Conservation (phyloP, 2,113 vertebrate genomes). For the Silurus asotus region DNA sequence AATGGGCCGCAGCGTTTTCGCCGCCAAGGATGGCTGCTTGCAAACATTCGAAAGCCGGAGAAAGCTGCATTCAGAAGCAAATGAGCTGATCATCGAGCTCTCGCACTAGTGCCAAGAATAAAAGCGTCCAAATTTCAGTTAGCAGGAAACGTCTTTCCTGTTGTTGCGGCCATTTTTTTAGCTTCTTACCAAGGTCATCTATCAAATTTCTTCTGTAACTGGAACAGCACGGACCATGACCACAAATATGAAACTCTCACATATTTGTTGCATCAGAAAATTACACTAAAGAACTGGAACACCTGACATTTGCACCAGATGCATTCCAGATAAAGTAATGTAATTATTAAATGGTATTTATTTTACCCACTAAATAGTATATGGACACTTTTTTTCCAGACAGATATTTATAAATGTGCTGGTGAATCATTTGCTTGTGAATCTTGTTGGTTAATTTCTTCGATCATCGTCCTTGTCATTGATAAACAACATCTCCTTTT, state of each 20-base stretch:
- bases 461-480: no score
- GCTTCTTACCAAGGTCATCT: background rate
- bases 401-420: no score
- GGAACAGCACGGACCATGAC: background rate
- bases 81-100: slow-evolving; percentile 13
- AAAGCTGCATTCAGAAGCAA: slow-evolving; percentile 32
- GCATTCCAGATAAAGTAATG: no score
- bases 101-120: background rate
- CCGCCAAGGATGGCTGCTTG: background rate
- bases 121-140: background rate
- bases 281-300: background rate
- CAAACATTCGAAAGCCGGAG: slow-evolving; percentile 14
- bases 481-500: no score
- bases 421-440: no score
- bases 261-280: background rate
- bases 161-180: background rate
- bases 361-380: no score
- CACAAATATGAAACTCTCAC: background rate
- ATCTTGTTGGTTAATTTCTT: no score
- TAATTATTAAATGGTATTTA: no score
- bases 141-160: background rate
- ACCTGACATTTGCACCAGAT: no score
- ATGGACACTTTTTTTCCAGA: no score
- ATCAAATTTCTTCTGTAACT: background rate
- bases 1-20: slow-evolving; percentile 29